Evolutionary conservation across 2,113 vertebrate genomes (phyloP).

Genomic region (Poicephalus meyeri): DNA sequence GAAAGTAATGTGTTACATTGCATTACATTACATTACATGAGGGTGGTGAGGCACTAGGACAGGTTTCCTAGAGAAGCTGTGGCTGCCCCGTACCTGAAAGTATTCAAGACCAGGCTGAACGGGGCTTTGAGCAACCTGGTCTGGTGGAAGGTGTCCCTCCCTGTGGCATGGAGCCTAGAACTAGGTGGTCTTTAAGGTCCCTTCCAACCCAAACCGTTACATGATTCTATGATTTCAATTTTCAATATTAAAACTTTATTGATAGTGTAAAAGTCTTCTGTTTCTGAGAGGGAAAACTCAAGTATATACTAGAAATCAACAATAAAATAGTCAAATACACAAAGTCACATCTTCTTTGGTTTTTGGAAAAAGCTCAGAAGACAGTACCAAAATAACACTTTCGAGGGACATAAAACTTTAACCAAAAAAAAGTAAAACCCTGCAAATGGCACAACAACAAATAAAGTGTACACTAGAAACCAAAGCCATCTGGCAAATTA

Average conservation of each 20-base stretch:
- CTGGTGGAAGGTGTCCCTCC: not conserved
- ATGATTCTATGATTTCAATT: not conserved
- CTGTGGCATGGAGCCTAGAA: not conserved
- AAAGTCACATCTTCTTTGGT: not conserved
- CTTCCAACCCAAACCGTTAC: not conserved
- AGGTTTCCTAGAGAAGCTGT: not conserved
- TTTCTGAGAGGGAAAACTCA: not conserved
- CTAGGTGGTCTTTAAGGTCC: not conserved
- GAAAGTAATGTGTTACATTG: not conserved
- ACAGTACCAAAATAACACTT: not conserved
- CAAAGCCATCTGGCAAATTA: slow-evolving; percentile 52
- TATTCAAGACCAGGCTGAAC: not conserved
- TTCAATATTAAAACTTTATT: not conserved
- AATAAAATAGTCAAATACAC: not conserved
- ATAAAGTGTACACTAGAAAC: slow-evolving; percentile 3
- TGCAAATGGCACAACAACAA: slow-evolving; percentile 9
- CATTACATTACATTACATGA: not conserved
- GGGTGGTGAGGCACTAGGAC: not conserved
- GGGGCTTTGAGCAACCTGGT: not conserved
- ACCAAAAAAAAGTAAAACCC: not conserved
- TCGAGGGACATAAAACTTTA: not conserved
- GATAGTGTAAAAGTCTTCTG: not conserved
- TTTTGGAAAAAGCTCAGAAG: not conserved
- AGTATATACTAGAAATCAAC: not conserved
- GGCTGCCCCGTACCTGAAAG: not conserved